Percentiles rank a stretch among this genome's conserved stretches.
Evolutionary conservation across 2,113 vertebrate species (phyloP).

Genomic region (Variabilichromis moorii): DNA sequence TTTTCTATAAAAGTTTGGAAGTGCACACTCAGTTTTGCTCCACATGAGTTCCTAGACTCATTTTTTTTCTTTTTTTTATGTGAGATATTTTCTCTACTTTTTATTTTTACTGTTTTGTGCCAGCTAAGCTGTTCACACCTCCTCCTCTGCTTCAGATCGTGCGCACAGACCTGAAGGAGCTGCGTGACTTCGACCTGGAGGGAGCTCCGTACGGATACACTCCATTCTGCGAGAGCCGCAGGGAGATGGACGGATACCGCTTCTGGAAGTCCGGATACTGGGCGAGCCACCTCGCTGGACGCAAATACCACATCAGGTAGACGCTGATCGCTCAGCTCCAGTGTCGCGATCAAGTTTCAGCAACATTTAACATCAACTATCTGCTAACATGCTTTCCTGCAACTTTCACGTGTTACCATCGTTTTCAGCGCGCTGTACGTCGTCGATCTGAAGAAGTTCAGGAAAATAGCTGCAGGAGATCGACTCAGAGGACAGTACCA

Average conservation of each 20-base stretch:
- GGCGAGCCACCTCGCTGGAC: constrained; percentile 93
- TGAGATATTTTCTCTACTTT: background rate
- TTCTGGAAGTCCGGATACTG: constrained; percentile 99
- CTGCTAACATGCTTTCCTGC: background rate
- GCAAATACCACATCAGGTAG: constrained; percentile 97
- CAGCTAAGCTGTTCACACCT: background rate
- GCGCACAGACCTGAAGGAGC: constrained; percentile 90
- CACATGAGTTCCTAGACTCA: background rate
- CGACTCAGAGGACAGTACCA: constrained; percentile 94
- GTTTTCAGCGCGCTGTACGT: constrained; percentile 86
- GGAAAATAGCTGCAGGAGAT: constrained; percentile 97
- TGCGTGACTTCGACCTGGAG: constrained; percentile 90
- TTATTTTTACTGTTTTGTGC: background rate
- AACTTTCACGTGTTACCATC: background rate
- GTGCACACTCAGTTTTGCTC: background rate
- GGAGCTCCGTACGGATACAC: constrained; percentile 97
- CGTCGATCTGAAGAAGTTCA: constrained; percentile 96
- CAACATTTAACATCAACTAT: background rate
- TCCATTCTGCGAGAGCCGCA: constrained; percentile 93
- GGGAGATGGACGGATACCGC: constrained; percentile 96
- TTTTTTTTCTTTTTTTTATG: rapidly evolving
- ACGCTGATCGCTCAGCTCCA: background rate
- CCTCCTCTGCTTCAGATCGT: constrained; percentile 77
- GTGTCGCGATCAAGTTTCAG: background rate
- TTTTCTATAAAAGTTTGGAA: background rate